Conservation (phyloP, 64 coral and sea anemone genomes). For the Actinia tenebrosa region DNA sequence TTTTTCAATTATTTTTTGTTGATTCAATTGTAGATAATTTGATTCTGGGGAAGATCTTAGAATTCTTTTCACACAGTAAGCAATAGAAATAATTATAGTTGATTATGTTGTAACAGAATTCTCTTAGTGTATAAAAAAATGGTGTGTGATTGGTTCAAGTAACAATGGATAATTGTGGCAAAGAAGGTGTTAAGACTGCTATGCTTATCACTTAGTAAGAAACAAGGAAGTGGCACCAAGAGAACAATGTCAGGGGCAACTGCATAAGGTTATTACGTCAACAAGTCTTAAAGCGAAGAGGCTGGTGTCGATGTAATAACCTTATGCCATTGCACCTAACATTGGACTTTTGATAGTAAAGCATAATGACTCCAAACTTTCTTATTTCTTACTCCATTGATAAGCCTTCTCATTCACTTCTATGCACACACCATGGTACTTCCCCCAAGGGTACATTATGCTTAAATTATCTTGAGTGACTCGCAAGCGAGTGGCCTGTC, state of each 20-base stretch:
- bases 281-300: too few relatives aligned
- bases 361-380: too few relatives aligned
- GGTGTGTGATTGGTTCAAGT: background rate
- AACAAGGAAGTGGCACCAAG: too few relatives aligned
- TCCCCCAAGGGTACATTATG: background rate
- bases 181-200: too few relatives aligned
- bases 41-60: background rate
- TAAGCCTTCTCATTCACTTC: background rate
- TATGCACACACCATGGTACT: background rate
- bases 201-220: too few relatives aligned
- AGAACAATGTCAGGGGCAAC: too few relatives aligned
- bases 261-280: too few relatives aligned
- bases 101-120: background rate
- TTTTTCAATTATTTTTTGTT: background rate
- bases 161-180: too few relatives aligned
- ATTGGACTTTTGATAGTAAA: too few relatives aligned
- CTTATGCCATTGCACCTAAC: too few relatives aligned
- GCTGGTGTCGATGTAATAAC: too few relatives aligned
- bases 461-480: conserved; percentile 5
- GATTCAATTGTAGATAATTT: conserved; percentile 17
- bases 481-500: background rate
- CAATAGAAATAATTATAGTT: background rate
- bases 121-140: background rate
- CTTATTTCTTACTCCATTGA: too few relatives aligned
- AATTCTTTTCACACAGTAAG: background rate